A percentile compares a stretch with the other conserved stretches of the same genome.
phyloP scores from a whole-genome alignment of 1,140 invertebrate genomes.

The Belonocnema kinseyi region DNA sequence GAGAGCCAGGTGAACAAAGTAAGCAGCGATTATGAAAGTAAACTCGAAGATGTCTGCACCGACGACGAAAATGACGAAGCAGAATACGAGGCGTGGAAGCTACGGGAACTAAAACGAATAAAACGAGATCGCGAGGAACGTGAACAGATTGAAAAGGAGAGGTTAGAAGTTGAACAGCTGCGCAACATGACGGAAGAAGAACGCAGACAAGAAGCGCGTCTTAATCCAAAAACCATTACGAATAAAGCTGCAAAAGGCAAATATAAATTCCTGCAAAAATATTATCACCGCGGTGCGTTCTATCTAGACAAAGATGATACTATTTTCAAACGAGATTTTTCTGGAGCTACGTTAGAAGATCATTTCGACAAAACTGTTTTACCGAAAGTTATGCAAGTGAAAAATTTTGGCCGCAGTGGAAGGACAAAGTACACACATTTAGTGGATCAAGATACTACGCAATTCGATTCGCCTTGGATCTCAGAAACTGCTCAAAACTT shows the following conservation, averaged over 20 bases:
- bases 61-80: conserved; percentile 99
- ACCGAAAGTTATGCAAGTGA: conserved; percentile 99
- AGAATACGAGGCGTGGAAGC: conserved; percentile 98
- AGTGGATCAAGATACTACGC: conserved; percentile 99
- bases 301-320: conserved; percentile 97
- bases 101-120: conserved; percentile 95
- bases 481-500: conserved; percentile 92
- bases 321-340: conserved; percentile 96
- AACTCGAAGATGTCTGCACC: conserved; percentile 93
- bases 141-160: conserved; percentile 92
- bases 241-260: conserved; percentile 98
- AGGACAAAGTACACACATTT: conserved; percentile 99
- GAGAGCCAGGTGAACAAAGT: no score
- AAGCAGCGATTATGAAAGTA: conserved; percentile 78
- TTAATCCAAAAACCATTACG: conserved; percentile 95
- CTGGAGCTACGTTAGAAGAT: conserved; percentile 97
- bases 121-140: conserved; percentile 97
- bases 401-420: conserved; percentile 99
- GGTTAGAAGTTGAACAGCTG: conserved; percentile 92
- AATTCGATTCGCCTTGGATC: conserved; percentile 98
- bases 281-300: conserved; percentile 99
- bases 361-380: conserved; percentile 99
- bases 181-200: conserved; percentile 98
- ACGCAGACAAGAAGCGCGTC: conserved; percentile 87
- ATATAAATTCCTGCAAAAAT: conserved; percentile 99